Evolutionary conservation across 2,888 invertebrate genomes (phyloP), one percentile per base, ranked within the genome.

Genomic region (Ichneumoninae sp.): DNA sequence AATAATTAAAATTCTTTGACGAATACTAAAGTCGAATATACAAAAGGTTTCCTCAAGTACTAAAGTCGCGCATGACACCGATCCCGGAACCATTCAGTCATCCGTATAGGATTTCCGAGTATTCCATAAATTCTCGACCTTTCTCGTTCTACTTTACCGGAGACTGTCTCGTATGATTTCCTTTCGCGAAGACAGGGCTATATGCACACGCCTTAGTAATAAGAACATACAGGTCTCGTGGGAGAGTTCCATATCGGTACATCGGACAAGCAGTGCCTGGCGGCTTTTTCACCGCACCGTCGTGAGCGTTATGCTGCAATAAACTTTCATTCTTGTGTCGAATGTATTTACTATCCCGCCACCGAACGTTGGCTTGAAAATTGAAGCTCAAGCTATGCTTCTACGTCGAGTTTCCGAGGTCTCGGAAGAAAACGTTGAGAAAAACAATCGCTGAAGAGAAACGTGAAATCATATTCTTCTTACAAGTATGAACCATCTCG

Each of bases 151-250:
- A 75, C 69, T 70, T 69, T 70, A 22, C 26, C 65, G 44, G 22
- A 10, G 65, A 70, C 10, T 36, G 40, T 40, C 60, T 30, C 65
- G 13, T 78, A 83, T 75, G 79, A 75, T 70, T 75, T 71, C 75
- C 26, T 50, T 75, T 26, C 54, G 33, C 65, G 50, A 78, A 63
- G 75, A 47, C 74, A 47, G 70, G 33, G 30, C 63, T 33, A n/a
- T 33, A 70, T 75, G 65, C 65, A 71, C 54, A 63, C 74, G 70
- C 57, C 54, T 54, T 57, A 66, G 66, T 75, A 79, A 79, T 70
- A 70, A 71, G 75, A 66, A 83, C 36, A 26, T 50, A 79, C 60
- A 44, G 70, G 54, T 79, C 83, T 79, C 74, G 54, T 22, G 83
- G 60, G 74, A 79, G 44, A 74, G 74, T 69, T 69, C 68, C 68